Conservation (phyloP, 2,888 invertebrate genomes). For the Thera obeliscata region DNA sequence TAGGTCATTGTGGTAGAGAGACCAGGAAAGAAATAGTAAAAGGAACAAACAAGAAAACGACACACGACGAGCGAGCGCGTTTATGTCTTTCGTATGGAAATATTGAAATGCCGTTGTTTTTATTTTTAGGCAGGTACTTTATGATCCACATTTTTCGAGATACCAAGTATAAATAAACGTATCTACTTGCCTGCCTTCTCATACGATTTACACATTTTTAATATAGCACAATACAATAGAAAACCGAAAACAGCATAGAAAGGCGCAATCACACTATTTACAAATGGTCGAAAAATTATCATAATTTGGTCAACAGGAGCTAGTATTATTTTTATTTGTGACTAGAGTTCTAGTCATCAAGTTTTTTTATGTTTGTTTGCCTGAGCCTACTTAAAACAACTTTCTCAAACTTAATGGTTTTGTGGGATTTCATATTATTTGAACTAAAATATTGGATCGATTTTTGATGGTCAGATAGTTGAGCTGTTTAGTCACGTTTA, state of each 20-base stretch:
- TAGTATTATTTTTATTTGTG: too few relatives aligned
- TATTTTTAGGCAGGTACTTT: too few relatives aligned
- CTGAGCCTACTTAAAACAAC: not conserved
- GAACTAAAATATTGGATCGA: not conserved
- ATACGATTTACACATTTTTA: too few relatives aligned
- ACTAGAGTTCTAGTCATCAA: too few relatives aligned
- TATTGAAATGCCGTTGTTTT: not conserved
- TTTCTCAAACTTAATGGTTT: not conserved
- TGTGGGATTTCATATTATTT: not conserved
- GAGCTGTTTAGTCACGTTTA: conserved; percentile 7
- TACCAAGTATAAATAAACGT: too few relatives aligned
- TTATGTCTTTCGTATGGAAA: conserved; percentile 54
- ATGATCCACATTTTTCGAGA: too few relatives aligned
- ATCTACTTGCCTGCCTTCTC: too few relatives aligned
- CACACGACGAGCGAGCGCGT: conserved; percentile 42
- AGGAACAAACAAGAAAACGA: not conserved
- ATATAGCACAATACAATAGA: too few relatives aligned
- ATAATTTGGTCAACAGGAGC: not conserved
- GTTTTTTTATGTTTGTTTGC: too few relatives aligned
- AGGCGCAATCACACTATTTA: not conserved
- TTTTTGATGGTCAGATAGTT: not conserved
- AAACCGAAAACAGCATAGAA: too few relatives aligned
- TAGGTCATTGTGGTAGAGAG: not conserved
- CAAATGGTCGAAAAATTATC: not conserved
- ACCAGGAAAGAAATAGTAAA: not conserved